Evolutionary conservation across 2,797 vertebrate species (phyloP).

Genomic region (Gallinago solitaria): DNA sequence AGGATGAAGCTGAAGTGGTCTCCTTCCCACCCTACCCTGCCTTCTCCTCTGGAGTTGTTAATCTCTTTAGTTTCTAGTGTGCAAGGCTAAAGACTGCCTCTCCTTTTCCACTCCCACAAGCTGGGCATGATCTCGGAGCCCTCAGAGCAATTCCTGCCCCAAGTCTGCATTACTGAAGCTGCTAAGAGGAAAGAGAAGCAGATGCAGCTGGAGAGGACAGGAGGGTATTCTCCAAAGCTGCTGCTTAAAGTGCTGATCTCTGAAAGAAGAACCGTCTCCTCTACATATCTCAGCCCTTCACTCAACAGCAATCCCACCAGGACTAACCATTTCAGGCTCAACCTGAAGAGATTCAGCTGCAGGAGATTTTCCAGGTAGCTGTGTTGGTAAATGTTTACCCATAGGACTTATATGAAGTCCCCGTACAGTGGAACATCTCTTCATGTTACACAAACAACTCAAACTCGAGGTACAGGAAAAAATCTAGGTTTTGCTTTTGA

Average conservation of each 20-base stretch:
- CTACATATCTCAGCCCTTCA: not conserved
- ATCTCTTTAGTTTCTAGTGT: not conserved
- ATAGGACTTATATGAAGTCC: not conserved
- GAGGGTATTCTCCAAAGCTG: not conserved
- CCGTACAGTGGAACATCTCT: not conserved
- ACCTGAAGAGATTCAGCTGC: not conserved
- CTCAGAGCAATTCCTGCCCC: not conserved
- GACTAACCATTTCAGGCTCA: not conserved
- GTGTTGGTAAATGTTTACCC: not conserved
- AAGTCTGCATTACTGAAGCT: not conserved
- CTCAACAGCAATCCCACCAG: not conserved
- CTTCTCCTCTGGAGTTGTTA: not conserved
- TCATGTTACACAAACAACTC: not conserved
- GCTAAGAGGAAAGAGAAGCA: not conserved
- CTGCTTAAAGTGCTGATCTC: not conserved
- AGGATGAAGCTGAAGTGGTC: not conserved
- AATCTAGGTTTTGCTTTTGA: not conserved
- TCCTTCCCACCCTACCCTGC: not conserved
- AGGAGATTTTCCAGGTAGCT: not conserved
- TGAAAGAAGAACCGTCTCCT: not conserved
- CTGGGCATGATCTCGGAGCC: not conserved
- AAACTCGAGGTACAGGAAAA: not conserved
- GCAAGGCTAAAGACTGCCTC: not conserved
- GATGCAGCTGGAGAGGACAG: not conserved
- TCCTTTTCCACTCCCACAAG: not conserved